A percentile compares a stretch with the other conserved stretches of the same genome.
phyloP scores from a whole-genome alignment of 2,113 vertebrate species.

The Chloebia gouldiae region DNA sequence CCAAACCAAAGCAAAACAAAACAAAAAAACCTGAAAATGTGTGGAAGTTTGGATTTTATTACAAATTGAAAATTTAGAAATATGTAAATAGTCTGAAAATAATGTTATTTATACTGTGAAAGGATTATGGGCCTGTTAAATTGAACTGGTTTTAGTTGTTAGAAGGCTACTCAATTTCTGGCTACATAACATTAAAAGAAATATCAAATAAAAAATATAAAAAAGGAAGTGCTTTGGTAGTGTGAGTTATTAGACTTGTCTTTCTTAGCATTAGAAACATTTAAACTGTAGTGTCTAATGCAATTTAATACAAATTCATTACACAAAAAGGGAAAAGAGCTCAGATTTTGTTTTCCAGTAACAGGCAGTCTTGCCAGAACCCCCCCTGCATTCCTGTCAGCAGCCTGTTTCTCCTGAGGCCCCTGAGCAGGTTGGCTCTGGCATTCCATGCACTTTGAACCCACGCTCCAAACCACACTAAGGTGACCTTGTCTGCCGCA shows the following conservation, averaged over 20 bases:
- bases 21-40: no score
- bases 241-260: neutral
- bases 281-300: neutral
- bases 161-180: neutral
- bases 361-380: neutral
- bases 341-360: no score
- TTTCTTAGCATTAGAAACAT: neutral
- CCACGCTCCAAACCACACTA: neutral
- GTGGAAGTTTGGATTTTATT: neutral
- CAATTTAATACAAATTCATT: neutral
- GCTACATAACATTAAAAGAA: neutral
- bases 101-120: neutral
- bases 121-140: neutral
- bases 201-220: neutral
- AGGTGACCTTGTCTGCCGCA: neutral
- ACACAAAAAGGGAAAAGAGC: neutral
- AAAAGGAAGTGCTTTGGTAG: neutral
- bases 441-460: rapidly evolving
- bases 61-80: neutral
- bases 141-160: neutral
- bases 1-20: no score
- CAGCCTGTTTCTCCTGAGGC: neutral
- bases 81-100: neutral
- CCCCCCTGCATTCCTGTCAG: neutral
- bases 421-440: neutral